Evolutionary conservation across 2,113 vertebrate species (phyloP).

Genomic region (Monopterus albus): DNA sequence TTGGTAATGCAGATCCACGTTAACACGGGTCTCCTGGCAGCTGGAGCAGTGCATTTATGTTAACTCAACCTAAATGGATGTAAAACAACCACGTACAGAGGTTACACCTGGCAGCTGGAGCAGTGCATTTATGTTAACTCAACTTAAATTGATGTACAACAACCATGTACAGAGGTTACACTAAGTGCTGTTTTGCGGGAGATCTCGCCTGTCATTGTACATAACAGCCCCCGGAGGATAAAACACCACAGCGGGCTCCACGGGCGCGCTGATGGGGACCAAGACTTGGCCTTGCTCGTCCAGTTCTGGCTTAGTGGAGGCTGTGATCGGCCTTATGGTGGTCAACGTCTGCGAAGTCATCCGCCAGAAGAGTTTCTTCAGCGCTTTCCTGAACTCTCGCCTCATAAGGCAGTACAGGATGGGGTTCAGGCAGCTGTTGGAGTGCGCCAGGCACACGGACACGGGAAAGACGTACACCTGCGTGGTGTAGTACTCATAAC

Average conservation of each 20-base stretch:
- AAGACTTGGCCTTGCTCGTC: constrained; percentile 81
- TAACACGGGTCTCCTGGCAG: no score
- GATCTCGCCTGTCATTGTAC: constrained; percentile 84
- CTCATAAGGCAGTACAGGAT: constrained; percentile 95
- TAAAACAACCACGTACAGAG: no score
- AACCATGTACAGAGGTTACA: not conserved
- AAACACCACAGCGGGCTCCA: constrained; percentile 78
- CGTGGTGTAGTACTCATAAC: constrained; percentile 90
- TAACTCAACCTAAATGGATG: no score
- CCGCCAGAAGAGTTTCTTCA: constrained; percentile 90
- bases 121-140: no score
- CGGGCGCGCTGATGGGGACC: constrained; percentile 62
- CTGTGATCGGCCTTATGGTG: constrained; percentile 87
- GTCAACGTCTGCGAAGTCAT: constrained; percentile 87
- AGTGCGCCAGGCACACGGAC: constrained; percentile 95
- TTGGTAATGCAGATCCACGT: no score
- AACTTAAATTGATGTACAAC: no score
- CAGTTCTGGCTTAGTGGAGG: constrained; percentile 87
- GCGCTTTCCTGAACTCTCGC: constrained; percentile 92
- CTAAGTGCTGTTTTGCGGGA: constrained; percentile 84
- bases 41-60: no score
- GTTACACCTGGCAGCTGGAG: no score
- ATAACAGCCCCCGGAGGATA: constrained; percentile 89
- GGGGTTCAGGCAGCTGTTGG: constrained; percentile 97
- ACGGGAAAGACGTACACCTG: constrained; percentile 94